Conservation (phyloP, 1,140 invertebrate species). For the Drepana arcuata region DNA sequence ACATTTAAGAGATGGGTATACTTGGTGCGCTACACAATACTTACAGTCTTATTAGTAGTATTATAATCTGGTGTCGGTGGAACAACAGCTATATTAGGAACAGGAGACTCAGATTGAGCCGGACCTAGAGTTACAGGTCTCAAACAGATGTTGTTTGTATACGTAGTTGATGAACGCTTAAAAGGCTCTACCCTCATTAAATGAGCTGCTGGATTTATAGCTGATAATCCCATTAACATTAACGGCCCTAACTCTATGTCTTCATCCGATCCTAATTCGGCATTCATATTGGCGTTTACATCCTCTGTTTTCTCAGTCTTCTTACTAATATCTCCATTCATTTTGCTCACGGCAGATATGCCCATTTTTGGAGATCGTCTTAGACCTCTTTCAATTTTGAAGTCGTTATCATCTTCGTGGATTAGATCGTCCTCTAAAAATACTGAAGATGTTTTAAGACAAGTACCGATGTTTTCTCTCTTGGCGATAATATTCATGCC, state of each 20-base stretch:
- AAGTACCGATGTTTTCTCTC: conserved; percentile 56
- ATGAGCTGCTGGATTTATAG: conserved; percentile 75
- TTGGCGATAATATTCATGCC: conserved; percentile 64
- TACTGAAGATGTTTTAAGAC: conserved; percentile 56
- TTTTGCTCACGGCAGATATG: conserved; percentile 58
- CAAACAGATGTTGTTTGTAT: conserved; percentile 30
- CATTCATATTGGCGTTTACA: conserved; percentile 37
- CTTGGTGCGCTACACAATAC: conserved; percentile 13
- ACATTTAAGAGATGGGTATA: no score
- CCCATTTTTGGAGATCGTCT: conserved; percentile 60
- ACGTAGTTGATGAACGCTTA: conserved; percentile 30
- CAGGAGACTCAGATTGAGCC: conserved; percentile 56
- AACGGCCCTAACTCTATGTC: conserved; percentile 74
- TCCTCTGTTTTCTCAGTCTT: conserved; percentile 49
- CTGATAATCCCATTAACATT: conserved; percentile 77
- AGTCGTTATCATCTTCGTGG: conserved; percentile 56
- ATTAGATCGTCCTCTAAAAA: conserved; percentile 62
- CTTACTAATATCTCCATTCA: conserved; percentile 61
- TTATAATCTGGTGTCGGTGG: conserved; percentile 81
- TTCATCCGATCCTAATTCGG: conserved; percentile 56
- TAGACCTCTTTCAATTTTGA: conserved; percentile 56
- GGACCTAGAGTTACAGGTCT: conserved; percentile 50
- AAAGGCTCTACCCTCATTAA: conserved; percentile 75
- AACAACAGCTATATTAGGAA: conserved; percentile 81
- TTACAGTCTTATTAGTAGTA: conserved; percentile 62